Evolutionary conservation across 2,113 vertebrate genomes (phyloP), one percentile per base, ranked within the genome.

Genomic region (Thamnophis sirtalis): DNA sequence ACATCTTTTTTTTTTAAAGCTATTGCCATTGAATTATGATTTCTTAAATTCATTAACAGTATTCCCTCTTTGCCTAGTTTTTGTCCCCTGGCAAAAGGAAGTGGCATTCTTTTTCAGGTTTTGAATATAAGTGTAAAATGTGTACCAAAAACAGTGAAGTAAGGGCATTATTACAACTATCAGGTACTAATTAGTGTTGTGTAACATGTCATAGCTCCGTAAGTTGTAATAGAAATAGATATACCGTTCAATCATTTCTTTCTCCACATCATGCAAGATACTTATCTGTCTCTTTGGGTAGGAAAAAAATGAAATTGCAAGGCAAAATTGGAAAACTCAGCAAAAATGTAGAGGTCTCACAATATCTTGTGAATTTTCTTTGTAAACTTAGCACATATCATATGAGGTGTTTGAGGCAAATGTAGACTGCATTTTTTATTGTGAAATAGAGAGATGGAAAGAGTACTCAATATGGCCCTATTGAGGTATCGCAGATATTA

Each of bases 231-330:
- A 33, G 38, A 60, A 26, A 38, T 89, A 84, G 84, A 8, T 26
- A 5, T 1, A 4, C 7, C 0, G 15, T 7, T 88, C 3, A 1
- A 48, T 43, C 2, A 0, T 87, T 58, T 89, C 73, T 89, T 38
- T 22, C 53, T 91, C 28, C 26, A 50, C 43, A 28, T 51, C 21
- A 38, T 24, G 26, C 22, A 43, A 80, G 73, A 13, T 3, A 50
- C 11, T 50, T 86, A 1, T 0, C 48, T 55, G 56, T 9, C 10
- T 11, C 2, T 84, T 90, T 0, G 0, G 22, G 89, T 60, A 13
- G 51, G 68, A 84, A 24, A 92, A 13, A 92, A 68, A 10, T 33
- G 0, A 90, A 94, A 89, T 9, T 9, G 49, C 91, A 94, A 93
- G 50, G 6, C 86, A 58, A 56, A 93, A 92, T 33, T 87, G 84